Evolutionary conservation across 2,113 vertebrate genomes (phyloP), one percentile per base, ranked within the genome.

Genomic region (Panurus biarmicus): DNA sequence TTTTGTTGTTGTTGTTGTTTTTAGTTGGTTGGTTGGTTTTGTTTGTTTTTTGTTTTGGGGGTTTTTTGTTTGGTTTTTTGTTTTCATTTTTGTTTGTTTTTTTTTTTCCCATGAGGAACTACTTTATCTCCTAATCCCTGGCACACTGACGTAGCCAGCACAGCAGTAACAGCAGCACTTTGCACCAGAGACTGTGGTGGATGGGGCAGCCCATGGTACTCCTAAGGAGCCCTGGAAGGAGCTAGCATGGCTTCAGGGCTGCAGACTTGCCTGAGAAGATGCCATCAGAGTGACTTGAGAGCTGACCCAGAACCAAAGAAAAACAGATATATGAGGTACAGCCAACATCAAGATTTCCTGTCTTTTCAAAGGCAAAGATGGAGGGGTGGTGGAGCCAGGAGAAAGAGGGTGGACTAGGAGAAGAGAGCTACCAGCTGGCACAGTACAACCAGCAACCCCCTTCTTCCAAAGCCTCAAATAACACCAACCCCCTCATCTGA

Each of bases 71-170:
- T n/a, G n/a, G n/a, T n/a, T n/a, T n/a, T n/a, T n/a, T n/a, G n/a
- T n/a, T n/a, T n/a, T n/a, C n/a, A n/a, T n/a, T n/a, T n/a, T n/a
- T n/a, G n/a, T n/a, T n/a, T n/a, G n/a, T n/a, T 38, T n/a, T 10
- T 15, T 35, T 54, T 77, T 54, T 44, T 7, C 12, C 29, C 35
- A 29, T 10, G 16, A 85, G 21, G 66, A 85, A 66, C 66, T 66
- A 13, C 21, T 38, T 66, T 44, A 62, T 70, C 50, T 90, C 73
- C 50, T 76, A 85, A 73, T 24, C 19, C 21, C 36, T 28, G 48
- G n/a, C 66, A 71, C 8, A 26, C 11, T 77, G 64, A 20, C 0
- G 0, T 7, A 19, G 67, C 28, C 42, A 58, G 67, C 60, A 64
- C 44, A 74, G 35, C 38, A 80, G 26, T 11, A 76, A 67, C 6